Percentiles rank a stretch among this genome's conserved stretches.
These are phyloP conservation scores for Astropecten irregularis DNA, from an alignment of 53 echinoderm and acorn worm species.

Conservation along the genomic window DNA sequence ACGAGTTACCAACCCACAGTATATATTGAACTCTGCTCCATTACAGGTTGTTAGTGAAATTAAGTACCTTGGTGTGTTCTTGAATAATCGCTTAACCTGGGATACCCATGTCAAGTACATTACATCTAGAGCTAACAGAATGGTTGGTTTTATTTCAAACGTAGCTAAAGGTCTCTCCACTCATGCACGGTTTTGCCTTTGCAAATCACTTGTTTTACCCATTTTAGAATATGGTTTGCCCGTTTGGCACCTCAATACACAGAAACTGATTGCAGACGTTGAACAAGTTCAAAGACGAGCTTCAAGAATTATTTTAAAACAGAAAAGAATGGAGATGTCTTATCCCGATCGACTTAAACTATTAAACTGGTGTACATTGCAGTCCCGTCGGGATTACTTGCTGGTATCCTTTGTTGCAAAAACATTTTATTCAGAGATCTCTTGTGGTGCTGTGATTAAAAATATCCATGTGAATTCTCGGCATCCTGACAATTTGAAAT, in stretches of 20 bases:
- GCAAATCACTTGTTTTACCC: not conserved
- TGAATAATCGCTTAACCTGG: not conserved
- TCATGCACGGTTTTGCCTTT: not conserved
- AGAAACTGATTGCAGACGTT: not conserved
- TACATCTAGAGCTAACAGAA: not conserved
- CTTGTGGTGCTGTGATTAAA: not conserved
- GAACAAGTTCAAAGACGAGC: constrained; percentile 11
- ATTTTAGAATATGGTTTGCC: not conserved
- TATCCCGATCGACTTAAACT: not conserved
- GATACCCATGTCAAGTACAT: not conserved
- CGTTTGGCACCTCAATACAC: not conserved
- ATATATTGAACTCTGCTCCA: not conserved
- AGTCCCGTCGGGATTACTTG: not conserved
- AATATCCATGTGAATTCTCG: not conserved
- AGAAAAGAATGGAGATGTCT: constrained; percentile 1
- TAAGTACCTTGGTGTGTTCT: not conserved
- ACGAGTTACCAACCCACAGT: not conserved
- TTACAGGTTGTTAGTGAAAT: constrained; percentile 4
- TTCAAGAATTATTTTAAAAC: not conserved
- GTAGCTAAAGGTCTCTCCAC: not conserved
- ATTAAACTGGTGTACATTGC: not conserved
- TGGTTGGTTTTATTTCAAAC: not conserved
- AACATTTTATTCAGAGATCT: not conserved
- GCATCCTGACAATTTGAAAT: not conserved
- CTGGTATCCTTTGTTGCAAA: not conserved